Evolutionary conservation across 2,113 vertebrate genomes (phyloP), one percentile per base, ranked within the genome.

Genomic region (Chaetodon trifascialis): DNA sequence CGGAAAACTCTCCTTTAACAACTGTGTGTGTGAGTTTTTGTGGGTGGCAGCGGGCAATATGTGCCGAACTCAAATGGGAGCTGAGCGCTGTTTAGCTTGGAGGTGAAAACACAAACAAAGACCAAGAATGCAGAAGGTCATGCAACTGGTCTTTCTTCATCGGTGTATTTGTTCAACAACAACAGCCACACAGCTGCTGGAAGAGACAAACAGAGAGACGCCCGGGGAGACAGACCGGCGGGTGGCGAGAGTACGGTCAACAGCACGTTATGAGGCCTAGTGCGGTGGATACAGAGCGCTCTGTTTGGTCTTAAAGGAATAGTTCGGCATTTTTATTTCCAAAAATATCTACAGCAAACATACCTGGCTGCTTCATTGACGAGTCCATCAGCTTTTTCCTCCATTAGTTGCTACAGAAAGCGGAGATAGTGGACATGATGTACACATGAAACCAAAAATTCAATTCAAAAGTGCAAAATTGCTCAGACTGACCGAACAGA

Each of bases 331-430:
- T 78, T 54, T 59, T 30, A 40, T 40, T 40, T 8, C 19, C 2
- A 47, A 17, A 54, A 51, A 38, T 11, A 56, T 44, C 11, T n/a
- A 40, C 3, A 23, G 34, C 21, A 44, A 73, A 62, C 66, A 42
- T 97, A 99, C 98, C 98, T 97, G 79, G 95, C 94, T 80, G 98
- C 97, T 96, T 99, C 98, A 94, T 97, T 99, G 84, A 97, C 84
- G 76, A 98, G 95, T 38, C 95, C 97, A 25, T 96, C 96, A 30
- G 95, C 92, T 88, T 98, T 99, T 90, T 98, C 96, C 88, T 99
- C 98, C 59, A 70, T 92, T 80, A 99, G 91, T 90, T 99, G 97
- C 98, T 99, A 87, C 75, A 87, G 90, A 94, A 91, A 77, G 12
- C 30, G 67, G 42, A 59, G 15, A 87, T 0, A 77, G 25, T 23